A percentile compares a stretch with the other conserved stretches of the same genome.
phyloP scores from a whole-genome alignment of 2,113 vertebrate genomes.

The Channa maculata region DNA sequence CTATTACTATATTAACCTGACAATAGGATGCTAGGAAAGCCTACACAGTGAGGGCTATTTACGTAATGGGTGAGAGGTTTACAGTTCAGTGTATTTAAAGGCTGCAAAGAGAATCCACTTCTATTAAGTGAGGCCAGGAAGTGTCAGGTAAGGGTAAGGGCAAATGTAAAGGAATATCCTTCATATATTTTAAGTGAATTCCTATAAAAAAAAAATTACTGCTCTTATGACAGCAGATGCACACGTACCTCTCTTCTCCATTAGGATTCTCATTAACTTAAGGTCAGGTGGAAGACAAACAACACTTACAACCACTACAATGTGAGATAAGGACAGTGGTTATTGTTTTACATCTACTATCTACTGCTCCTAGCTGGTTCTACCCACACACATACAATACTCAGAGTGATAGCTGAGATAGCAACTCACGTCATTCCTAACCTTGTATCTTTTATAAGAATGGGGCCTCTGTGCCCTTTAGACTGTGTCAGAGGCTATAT shows the following conservation, averaged over 20 bases:
- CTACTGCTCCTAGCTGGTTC: too few species aligned
- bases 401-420: too few species aligned
- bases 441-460: too few species aligned
- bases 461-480: too few species aligned
- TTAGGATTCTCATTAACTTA: too few species aligned
- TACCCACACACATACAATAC: too few species aligned
- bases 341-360: too few species aligned
- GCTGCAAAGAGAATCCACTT: constrained; percentile 20
- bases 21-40: constrained; percentile 29
- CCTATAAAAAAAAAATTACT: neutral
- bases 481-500: too few species aligned
- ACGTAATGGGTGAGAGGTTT: constrained; percentile 21
- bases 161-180: constrained; percentile 21
- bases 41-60: neutral
- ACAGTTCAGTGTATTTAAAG: constrained; percentile 39
- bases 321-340: too few species aligned
- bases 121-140: constrained; percentile 17
- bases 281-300: too few species aligned
- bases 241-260: neutral
- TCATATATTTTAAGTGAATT: constrained; percentile 16
- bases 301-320: too few species aligned
- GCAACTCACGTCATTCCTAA: too few species aligned
- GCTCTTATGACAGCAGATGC: neutral
- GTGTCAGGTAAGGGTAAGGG: constrained; percentile 22
- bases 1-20: constrained; percentile 37